Base-by-base conservation (phyloP, 2,113 vertebrate genomes). In the Polyodon spathula region DNA sequence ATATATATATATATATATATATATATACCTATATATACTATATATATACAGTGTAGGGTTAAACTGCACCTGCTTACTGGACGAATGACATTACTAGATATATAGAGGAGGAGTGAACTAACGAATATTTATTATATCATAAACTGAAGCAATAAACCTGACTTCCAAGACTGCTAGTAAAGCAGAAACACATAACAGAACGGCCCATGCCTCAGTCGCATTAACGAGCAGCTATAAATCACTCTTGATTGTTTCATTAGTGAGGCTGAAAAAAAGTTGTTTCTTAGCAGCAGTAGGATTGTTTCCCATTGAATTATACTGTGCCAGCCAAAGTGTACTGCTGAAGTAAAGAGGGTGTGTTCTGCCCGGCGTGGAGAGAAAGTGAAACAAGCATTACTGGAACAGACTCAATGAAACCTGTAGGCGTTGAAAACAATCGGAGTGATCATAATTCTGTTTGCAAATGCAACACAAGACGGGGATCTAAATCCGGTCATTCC, bases 11-110 rank as follows among this genome's bases (percentile, higher is more conserved):
- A n/a, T n/a, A n/a, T n/a, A n/a, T n/a, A n/a, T n/a, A n/a, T n/a
- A n/a, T n/a, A n/a, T n/a, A n/a, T n/a, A n/a, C n/a, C n/a, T n/a
- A n/a, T n/a, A n/a, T n/a, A n/a, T n/a, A n/a, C n/a, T n/a, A n/a
- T n/a, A n/a, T n/a, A n/a, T n/a, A n/a, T 75, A 80, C 76, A 79
- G n/a, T 84, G 74, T 71, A 65, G 67, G 64, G 75, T 65, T 81
- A 70, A 73, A 59, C 81, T 81, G 80, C 87, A 88, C 86, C 87
- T 89, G 87, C 77, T 80, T n/a, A n/a, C n/a, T n/a, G n/a, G n/a
- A n/a, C n/a, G n/a, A n/a, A n/a, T n/a, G n/a, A n/a, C n/a, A n/a
- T n/a, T n/a, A n/a, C n/a, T n/a, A n/a, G n/a, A n/a, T n/a, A n/a
- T n/a, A n/a, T n/a, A n/a, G n/a, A n/a, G n/a, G n/a, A n/a, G n/a